A percentile compares a stretch with the other conserved stretches of the same genome.
phyloP scores from a whole-genome alignment of 23 tunicate genomes.

The Halocynthia roretzi region DNA sequence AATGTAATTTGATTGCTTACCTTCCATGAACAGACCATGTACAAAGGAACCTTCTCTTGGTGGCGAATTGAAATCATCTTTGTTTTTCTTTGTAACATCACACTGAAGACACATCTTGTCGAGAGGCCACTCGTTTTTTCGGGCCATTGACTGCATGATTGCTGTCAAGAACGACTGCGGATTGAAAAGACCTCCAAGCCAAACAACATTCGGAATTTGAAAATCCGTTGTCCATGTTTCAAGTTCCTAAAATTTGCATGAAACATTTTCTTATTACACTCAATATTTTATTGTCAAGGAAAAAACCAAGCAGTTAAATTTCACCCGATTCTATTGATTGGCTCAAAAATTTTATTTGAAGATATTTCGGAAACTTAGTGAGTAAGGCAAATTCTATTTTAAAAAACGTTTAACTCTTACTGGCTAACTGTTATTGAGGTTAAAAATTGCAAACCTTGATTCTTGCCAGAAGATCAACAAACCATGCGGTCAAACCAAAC shows the following conservation, averaged over 20 bases:
- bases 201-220: conserved; percentile 80
- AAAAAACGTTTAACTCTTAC: too few species aligned
- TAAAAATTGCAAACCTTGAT: conserved; percentile 46
- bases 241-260: conserved; percentile 50
- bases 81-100: conserved; percentile 94
- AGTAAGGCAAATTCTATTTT: too few species aligned
- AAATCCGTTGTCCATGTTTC: conserved; percentile 96
- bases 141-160: conserved; percentile 99
- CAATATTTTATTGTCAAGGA: too few species aligned
- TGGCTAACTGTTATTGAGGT: neutral
- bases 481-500: conserved; percentile 93
- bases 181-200: conserved; percentile 98
- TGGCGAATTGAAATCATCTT: conserved; percentile 96
- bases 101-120: conserved; percentile 98
- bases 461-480: conserved; percentile 82
- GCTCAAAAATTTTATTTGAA: too few species aligned
- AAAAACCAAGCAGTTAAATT: too few species aligned
- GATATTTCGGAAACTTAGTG: too few species aligned
- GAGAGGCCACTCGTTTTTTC: conserved; percentile 99
- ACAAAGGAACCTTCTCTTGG: conserved; percentile 93
- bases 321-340: too few species aligned
- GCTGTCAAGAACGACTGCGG: conserved; percentile 99
- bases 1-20: conserved; percentile 12
- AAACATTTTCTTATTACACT: neutral
- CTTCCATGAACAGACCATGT: conserved; percentile 96